Evolutionary conservation across 2,797 vertebrate genomes (phyloP).

Genomic region (Apogon talboti): DNA sequence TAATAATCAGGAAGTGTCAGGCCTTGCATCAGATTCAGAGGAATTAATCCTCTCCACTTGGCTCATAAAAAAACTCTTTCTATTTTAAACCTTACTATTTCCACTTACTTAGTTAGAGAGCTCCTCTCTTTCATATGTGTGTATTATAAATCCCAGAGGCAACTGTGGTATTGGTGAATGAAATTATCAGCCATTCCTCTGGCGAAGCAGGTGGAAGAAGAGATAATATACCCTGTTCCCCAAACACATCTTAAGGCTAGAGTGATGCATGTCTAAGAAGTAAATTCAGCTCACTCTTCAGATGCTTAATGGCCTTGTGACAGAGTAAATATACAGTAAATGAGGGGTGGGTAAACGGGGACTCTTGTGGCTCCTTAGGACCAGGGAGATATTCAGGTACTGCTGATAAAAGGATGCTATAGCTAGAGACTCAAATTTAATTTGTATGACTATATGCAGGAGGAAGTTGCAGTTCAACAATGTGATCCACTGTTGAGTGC

Average conservation of each 20-base stretch:
- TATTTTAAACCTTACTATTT: constrained; percentile 14
- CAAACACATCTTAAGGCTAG: constrained; percentile 21
- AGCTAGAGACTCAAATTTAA: too few species aligned
- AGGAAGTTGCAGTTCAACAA: too few species aligned
- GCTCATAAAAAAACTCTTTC: constrained; percentile 28
- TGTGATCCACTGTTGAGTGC: too few species aligned
- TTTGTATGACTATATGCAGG: too few species aligned
- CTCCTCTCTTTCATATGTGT: constrained; percentile 2
- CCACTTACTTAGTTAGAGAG: constrained; percentile 17
- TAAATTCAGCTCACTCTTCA: constrained; percentile 16
- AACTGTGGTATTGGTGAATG: constrained; percentile 37
- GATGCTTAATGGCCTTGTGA: not conserved
- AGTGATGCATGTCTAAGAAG: constrained; percentile 8
- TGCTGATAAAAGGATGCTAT: too few species aligned
- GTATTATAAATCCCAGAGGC: constrained; percentile 34
- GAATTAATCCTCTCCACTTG: constrained; percentile 33
- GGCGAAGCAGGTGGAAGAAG: constrained; percentile 9
- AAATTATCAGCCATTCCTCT: constrained; percentile 31
- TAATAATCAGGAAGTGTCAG: constrained; percentile 29
- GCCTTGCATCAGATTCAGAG: constrained; percentile 30
- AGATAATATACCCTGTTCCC: constrained; percentile 21
- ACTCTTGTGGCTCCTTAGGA: too few species aligned
- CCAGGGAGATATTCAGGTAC: too few species aligned
- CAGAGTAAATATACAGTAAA: too few species aligned
- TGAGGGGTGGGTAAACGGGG: too few species aligned